These are phyloP conservation scores for Brachionus koreanus DNA, from an alignment of 1,140 invertebrate genomes.

Conservation along the genomic window DNA sequence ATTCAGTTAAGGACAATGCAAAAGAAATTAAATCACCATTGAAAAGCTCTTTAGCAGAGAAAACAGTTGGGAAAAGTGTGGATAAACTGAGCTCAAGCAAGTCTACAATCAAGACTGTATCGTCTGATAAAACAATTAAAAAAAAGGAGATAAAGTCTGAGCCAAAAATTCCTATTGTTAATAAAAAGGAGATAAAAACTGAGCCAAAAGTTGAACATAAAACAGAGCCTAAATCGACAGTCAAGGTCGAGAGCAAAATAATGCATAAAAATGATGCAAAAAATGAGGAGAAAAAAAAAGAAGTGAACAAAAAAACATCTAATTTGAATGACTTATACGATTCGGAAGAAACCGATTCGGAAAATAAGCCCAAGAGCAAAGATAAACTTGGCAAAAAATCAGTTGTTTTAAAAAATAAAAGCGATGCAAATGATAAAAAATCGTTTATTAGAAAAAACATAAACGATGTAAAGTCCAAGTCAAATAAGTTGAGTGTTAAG, in stretches of 20 bases:
- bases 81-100: not conserved
- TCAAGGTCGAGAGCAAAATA: not conserved
- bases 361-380: not conserved
- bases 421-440: not conserved
- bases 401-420: not conserved
- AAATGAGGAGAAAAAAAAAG: constrained; percentile 8
- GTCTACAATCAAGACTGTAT: not conserved
- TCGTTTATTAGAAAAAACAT: not conserved
- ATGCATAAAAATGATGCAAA: not conserved
- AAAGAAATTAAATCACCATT: not conserved
- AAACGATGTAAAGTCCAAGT: not conserved
- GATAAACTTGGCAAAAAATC: not conserved
- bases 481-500: not conserved
- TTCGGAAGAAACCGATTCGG: not conserved
- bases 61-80: not conserved
- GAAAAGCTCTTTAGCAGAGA: not conserved
- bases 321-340: constrained; percentile 38
- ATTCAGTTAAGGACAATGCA: not conserved
- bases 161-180: not conserved
- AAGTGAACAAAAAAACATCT: not conserved
- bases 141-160: too few species aligned
- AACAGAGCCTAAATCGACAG: not conserved
- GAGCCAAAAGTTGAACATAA: not conserved
- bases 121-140: not conserved
- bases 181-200: not conserved